A percentile compares a stretch with the other conserved stretches of the same genome.
phyloP scores from a whole-genome alignment of 2,113 vertebrate genomes.

The Gavia stellata region DNA sequence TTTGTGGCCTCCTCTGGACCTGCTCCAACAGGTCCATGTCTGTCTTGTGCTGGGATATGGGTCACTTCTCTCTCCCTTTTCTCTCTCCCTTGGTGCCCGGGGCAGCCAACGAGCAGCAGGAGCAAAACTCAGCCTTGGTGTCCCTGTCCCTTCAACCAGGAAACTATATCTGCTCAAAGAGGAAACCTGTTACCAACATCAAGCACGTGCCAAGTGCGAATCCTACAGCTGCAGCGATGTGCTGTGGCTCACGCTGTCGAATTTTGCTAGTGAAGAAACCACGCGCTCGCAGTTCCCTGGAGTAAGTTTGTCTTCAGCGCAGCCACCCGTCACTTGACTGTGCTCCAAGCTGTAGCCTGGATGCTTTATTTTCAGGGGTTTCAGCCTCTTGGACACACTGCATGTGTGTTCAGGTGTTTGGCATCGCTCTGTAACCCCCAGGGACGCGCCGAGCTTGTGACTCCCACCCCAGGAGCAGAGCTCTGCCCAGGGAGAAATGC shows the following conservation, averaged over 20 bases:
- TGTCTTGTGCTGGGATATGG: not conserved
- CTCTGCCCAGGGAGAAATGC: not conserved
- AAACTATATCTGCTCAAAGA: not conserved
- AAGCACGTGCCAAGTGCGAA: rapidly evolving
- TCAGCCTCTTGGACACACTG: not conserved
- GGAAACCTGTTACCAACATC: not conserved
- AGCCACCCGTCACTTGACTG: too few species aligned
- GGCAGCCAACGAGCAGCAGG: not conserved
- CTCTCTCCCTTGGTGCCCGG: not conserved
- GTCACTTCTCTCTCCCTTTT: not conserved
- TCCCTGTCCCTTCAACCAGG: not conserved
- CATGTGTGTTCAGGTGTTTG: rapidly evolving
- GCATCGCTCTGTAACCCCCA: rapidly evolving
- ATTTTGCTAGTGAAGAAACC: not conserved
- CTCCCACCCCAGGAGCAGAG: not conserved
- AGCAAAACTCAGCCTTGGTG: not conserved
- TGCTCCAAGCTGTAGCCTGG: not conserved
- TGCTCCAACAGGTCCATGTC: not conserved
- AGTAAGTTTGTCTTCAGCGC: not conserved
- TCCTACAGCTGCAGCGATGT: rapidly evolving
- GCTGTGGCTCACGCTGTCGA: not conserved
- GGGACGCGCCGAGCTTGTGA: not conserved
- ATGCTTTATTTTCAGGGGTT: not conserved
- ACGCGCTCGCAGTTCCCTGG: rapidly evolving
- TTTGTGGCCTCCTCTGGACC: rapidly evolving